phyloP scores from a whole-genome alignment of 2,113 vertebrate species.

The Limnothrissa miodon region DNA sequence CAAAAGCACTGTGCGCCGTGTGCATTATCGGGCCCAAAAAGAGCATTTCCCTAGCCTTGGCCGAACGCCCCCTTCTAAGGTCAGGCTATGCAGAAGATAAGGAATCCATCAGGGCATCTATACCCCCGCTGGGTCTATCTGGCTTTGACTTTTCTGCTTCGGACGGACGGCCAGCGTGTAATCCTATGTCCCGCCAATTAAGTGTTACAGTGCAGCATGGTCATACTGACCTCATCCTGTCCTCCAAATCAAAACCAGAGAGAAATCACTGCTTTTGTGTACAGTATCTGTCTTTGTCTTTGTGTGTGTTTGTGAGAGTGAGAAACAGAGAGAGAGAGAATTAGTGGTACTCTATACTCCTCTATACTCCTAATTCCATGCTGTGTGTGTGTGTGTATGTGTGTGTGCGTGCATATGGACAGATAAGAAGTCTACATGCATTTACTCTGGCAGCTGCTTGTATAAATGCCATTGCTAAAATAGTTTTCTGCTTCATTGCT shows the following conservation, averaged over 20 bases:
- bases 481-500: no score
- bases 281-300: no score
- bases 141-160: background rate
- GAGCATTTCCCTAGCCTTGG: background rate
- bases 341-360: background rate
- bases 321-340: background rate
- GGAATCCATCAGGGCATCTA: background rate
- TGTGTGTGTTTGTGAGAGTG: background rate
- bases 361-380: no score
- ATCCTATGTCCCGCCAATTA: conserved; percentile 11
- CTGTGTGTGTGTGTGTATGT: no score
- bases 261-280: background rate
- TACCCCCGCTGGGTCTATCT: background rate
- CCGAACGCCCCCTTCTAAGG: background rate
- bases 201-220: background rate
- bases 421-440: no score
- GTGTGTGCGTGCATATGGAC: no score
- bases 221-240: background rate
- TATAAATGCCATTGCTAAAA: no score
- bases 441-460: no score
- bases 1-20: no score
- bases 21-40: no score
- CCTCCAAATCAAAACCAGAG: background rate
- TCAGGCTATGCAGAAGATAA: background rate
- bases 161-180: background rate